These are phyloP conservation scores for Steinernema hermaphroditum DNA, from an alignment of 2,888 invertebrate species.

Conservation along the genomic window DNA sequence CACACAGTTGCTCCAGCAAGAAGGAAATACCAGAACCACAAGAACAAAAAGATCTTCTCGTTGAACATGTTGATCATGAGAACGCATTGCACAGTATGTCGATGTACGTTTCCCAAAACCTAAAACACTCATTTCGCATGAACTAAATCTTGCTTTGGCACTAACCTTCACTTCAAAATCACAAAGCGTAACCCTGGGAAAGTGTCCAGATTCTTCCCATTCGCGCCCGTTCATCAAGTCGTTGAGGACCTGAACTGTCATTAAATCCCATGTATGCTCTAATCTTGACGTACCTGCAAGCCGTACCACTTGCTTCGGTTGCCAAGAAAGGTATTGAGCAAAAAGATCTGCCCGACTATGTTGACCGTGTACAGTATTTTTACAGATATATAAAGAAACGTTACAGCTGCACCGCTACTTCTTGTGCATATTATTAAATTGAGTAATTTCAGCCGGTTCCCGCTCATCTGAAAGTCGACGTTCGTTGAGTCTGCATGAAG, in stretches of 20 bases:
- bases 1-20: conserved; percentile 65
- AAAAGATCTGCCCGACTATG: conserved; percentile 65
- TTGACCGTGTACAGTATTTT: conserved; percentile 66
- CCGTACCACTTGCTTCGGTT: conserved; percentile 65
- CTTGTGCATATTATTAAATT: conserved; percentile 66
- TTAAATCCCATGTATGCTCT: too few relatives aligned
- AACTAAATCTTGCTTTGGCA: neutral
- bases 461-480: conserved; percentile 65
- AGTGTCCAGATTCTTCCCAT: conserved; percentile 65
- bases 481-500: neutral
- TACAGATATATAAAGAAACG: conserved; percentile 56
- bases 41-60: conserved; percentile 66
- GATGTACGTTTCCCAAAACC: conserved; percentile 66
- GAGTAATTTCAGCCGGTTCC: conserved; percentile 61
- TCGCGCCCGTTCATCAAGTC: conserved; percentile 66
- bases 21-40: conserved; percentile 67
- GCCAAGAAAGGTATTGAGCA: conserved; percentile 66
- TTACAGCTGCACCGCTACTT: conserved; percentile 66
- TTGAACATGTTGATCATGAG: conserved; percentile 67
- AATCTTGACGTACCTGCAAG: conserved; percentile 53
- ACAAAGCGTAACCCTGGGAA: conserved; percentile 65
- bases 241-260: conserved; percentile 54
- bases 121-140: conserved; percentile 29
- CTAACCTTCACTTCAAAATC: conserved; percentile 66
- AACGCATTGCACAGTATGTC: conserved; percentile 66